Evolutionary conservation across 2,888 invertebrate species (phyloP), one percentile per base, ranked within the genome.

Genomic region (Stenurella melanura): DNA sequence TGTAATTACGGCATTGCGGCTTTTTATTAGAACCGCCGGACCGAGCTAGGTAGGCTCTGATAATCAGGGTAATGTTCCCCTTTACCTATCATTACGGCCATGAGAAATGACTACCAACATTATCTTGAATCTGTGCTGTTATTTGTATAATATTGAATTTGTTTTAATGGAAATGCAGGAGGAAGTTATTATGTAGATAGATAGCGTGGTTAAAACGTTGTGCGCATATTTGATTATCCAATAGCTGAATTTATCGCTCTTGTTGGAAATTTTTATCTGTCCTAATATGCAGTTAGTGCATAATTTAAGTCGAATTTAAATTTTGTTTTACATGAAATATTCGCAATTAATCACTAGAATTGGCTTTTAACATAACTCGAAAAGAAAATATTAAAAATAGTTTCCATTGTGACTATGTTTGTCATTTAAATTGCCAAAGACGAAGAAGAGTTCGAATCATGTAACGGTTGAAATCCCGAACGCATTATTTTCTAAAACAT

Each of bases 61-160:
- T 71, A 75, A 71, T 71, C 75, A 66, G 66, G 57, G 64, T 75
- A 75, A 75, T 69, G 56, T 38, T 68, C 21, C 61, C 30, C 63
- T 54, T 68, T 15, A 50, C 58, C 68, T 68, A 66, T 74, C 30
- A 61, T 68, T 63, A 61, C 63, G 50, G 17, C 72, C 50, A 61
- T 64, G 64, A 42, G 64, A 42, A 42, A 42, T 42, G 64, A 64
- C 63, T 30, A n/a, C 30, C 26, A 34, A 30, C 30, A 61, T 42
- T 50, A 50, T 50, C 50, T 50, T 50, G n/a, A 50, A 50, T 50
- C 50, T 15, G 50, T 50, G 50, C 50, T 50, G 50, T 50, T 50
- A 50, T 50, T 72, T 30, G 17, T 38, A 21, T 72, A 50, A 63
- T 54, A 72, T 72, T 26, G 63, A 26, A 42, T 61, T 61, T 19